Conservation (phyloP, 2,797 vertebrate species). For the Dipus sagitta region DNA sequence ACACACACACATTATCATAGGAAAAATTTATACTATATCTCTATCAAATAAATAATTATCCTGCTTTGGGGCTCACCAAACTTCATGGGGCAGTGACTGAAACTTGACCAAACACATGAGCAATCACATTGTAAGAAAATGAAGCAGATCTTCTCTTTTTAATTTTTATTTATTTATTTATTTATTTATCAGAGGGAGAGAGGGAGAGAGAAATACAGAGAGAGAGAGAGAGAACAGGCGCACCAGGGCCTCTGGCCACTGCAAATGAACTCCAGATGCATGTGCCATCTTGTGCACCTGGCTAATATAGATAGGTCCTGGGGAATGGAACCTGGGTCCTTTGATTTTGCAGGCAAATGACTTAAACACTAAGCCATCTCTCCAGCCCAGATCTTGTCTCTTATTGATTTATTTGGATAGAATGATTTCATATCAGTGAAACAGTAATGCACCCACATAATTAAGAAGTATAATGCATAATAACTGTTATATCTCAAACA, state of each 20-base stretch:
- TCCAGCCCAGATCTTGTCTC: background rate
- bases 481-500: background rate
- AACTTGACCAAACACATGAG: background rate
- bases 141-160: background rate
- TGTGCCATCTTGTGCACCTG: no score
- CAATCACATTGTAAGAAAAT: background rate
- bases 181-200: no score
- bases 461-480: background rate
- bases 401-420: background rate
- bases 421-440: slow-evolving; percentile 3
- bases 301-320: no score
- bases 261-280: no score
- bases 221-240: no score
- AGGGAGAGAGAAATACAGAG: no score
- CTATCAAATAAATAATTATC: background rate
- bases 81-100: slow-evolving; percentile 23
- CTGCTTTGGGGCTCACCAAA: slow-evolving; percentile 1
- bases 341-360: no score
- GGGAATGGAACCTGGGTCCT: no score
- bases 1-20: background rate
- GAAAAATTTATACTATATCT: background rate
- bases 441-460: background rate
- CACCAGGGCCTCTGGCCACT: no score
- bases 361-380: no score
- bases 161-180: background rate